Base-by-base conservation (phyloP, 2,113 vertebrate species). In the Oceanodroma tethys region DNA sequence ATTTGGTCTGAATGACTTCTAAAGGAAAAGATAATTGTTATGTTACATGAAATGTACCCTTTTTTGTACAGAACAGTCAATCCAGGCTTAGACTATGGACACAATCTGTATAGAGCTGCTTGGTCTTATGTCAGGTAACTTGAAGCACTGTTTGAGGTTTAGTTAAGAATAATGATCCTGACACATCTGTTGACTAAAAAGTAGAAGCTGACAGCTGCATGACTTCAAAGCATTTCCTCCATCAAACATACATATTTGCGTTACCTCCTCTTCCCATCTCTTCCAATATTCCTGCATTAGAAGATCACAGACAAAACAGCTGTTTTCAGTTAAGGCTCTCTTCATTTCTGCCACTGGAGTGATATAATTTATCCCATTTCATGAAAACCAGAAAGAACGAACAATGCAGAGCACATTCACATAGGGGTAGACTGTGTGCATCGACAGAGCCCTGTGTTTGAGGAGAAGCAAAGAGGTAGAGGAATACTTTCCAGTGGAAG, bases 191-290 rank as follows among this genome's bases (percentile, higher is more conserved):
- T 94, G 93, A 83, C 65, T 88, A 78, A 92, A 79, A 86, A 86
- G 75, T 36, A 80, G 72, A 40, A 96, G 89, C 56, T 73, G 94
- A 96, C 97, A 97, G 94, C 90, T 94, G 93, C 48, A 59, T 47
- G 85, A 97, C 97, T 97, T 97, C 97, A 96, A 97, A 95, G 94
- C 81, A 67, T 86, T 93, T 96, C 94, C 83, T 94, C 89, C 89
- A 81, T 60, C 81, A 92, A 84, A 81, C 78, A 76, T 22, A 82
- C 27, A 34, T 58, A 94, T 91, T 93, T 95, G 88, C 48, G 1
- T 83, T 90, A 93, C 74, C 79, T 91, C 53, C 70, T 63, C 67
- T 90, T 70, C 63, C 81, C 74, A 52, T 94, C 92, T 88, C 80
- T 88, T 95, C 73, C 82, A 90, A 76, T 94, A 80, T 82, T 86